Evolutionary conservation across 2,113 vertebrate genomes (phyloP), one percentile per base, ranked within the genome.

Genomic region (Nicator chloris): DNA sequence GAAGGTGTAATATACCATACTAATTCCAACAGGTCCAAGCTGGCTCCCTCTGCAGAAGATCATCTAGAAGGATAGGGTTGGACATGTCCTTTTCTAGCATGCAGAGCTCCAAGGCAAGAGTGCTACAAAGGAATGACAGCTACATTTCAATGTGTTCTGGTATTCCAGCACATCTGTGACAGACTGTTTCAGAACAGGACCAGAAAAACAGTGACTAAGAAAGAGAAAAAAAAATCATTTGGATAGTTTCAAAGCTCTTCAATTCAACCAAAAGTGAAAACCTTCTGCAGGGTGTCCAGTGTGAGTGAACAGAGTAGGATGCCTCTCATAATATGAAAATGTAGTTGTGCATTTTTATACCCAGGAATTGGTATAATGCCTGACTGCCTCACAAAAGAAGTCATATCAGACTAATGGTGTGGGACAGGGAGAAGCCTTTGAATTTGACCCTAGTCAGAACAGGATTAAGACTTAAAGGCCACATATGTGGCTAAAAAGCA

Each of bases 391-490:
- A 82, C 35, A 86, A 84, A 19, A n/a, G n/a, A 88, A 64, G 31
- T 79, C 53, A 5, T 61, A 82, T 35, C 78, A 85, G 78, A 90
- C 86, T 81, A 88, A 82, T 49, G 10, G 49, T 50, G 45, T 42
- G 50, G 21, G n/a, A 37, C 53, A 95, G 35, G 56, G 72, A 78
- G 76, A 93, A 88, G 16, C 31, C 92, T 93, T 95, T 93, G 87
- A 95, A 82, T 94, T 70, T 94, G 87, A 82, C 70, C 78, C 27
- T 22, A 33, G 66, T 35, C 44, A 92, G 85, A 86, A 81, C 5
- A 86, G 60, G 73, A 92, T 91, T 91, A 85, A 76, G 76, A 71
- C 40, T 64, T 86, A 21, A 92, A 83, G 60, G 75, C 68, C 64
- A 83, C 60, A 26, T 66, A 33, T 18, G 18, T 5, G 5, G 45